Evolutionary conservation across 2,888 invertebrate genomes (phyloP), one percentile per base, ranked within the genome.

Genomic region (Euzophera pinguis): DNA sequence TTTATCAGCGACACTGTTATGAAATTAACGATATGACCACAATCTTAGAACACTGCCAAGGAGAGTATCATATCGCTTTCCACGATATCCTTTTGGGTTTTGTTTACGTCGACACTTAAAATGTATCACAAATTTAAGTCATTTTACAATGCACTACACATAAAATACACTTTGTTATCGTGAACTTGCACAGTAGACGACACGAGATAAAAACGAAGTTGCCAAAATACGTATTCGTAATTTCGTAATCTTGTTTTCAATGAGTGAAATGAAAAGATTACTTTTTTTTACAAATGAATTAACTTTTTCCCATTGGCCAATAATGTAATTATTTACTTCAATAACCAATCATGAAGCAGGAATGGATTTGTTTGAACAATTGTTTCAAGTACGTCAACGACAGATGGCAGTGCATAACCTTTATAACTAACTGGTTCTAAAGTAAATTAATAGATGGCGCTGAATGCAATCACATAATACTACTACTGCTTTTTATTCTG

Each of bases 41-140:
- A 90, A 87, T 91, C 91, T 91, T 81, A 90, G 90, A 81, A 89
- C 91, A 90, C 90, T 91, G 90, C 89, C 75, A 90, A 91, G 91
- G 90, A 91, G 77, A 84, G 90, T 87, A 82, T 82, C 89, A 90
- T 77, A 90, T 88, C 89, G 89, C 84, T 79, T 78, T 74, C 63
- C 75, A 78, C 79, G 73, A 70, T 75, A 67, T 67, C 64, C 62
- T 67, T 63, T 63, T 69, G 65, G 61, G 63, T 58, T 75, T 79
- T 76, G 62, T 77, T 73, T 73, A 60, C 56, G 60, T 70, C 63
- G 66, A 64, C 67, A 72, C 71, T 73, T 79, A 75, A 70, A 71
- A 72, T 70, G 69, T 79, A 65, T 72, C 77, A 83, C 75, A 74
- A 67, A 79, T 81, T 75, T 78, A 79, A 84, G 83, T 85, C 88